Base-by-base conservation (phyloP, 23 tunicate species). In the Trididemnum clinides region DNA sequence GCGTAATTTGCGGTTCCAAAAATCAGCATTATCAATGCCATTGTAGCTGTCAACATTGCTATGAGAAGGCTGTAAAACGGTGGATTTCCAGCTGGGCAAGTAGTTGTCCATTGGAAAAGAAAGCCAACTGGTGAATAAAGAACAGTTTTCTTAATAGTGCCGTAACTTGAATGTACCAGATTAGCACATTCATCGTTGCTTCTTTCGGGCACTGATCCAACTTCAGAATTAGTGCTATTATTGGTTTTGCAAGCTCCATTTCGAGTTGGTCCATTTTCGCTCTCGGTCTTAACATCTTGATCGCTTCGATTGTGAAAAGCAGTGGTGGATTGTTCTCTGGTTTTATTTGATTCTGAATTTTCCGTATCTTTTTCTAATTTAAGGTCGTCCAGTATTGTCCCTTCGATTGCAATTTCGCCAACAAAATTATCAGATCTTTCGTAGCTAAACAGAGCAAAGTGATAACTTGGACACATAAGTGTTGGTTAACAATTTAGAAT, bases 41-140 rank as follows among this genome's bases (percentile, higher is more conserved):
- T 20, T n/a, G 84, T 70, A 18, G 96, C 83, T 27, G 83, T 79
- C 2, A 64, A 23, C 6, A 91, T 86, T 2, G 89, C 71, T 1
- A 82, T 7, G 0, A 86, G 66, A 28, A 86, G 82, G 64, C 82
- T 86, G 66, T 81, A 86, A 64, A 81, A 77, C 0, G 97, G 97
- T 25, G 82, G 71, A 12, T 78, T 50, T 20, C 97, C 97, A 4
- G 97, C 64, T 10, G 50, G 63, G 64, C 77, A 87, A 23, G 33
- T 37, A 2, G 84, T 66, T 0, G 84, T 74, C 91, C 88, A 83
- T 25, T 44, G 78, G 39, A 91, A 77, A 0, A 91, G 71, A 77
- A 64, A 87, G 0, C 97, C 97, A 21, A 84, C 26, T 23, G 33
- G 28, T 19, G 90, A 86, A 12, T 78, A 64, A 6, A 90, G 39